Base-by-base conservation (phyloP, 1,140 invertebrate genomes). In the Drosophila sp. region DNA sequence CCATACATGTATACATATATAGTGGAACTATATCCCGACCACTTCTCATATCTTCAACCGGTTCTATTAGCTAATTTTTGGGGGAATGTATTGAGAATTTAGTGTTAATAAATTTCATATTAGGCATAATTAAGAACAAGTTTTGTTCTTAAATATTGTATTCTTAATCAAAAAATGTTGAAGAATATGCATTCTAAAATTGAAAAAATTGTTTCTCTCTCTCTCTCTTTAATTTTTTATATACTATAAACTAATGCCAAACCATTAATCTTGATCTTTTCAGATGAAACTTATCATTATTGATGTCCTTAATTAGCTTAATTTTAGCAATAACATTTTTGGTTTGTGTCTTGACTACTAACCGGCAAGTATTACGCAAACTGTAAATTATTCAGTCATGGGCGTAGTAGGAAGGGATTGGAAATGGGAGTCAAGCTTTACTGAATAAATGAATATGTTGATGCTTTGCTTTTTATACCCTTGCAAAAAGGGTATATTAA, bases 61-160 rank as follows among this genome's bases (percentile, higher is more conserved):
- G 76, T 78, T 78, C 76, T 72, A 78, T 78, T 78, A 79, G 76
- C 27, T 50, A 47, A 23, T 27, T 50, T 78, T 72, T 72, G 23
- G n/a, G 67, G 71, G 74, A 77, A 77, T 77, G 73, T 73, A 27
- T 61, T 62, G 61, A 77, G 68, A 77, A 77, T 76, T 71, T 77
- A 77, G 75, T 77, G 73, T 71, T 77, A 71, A 77, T 77, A 77
- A 77, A 77, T 77, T 77, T 77, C 74, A 66, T 69, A 77, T 77
- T 71, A 77, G 74, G 57, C 67, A 77, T 77, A 77, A 77, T 77
- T 77, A 77, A 77, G 75, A 79, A 79, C 76, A 79, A 79, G 76
- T 79, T 79, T 77, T 25, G 60, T 61, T 61, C 35, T 58, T 17
- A 27, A 50, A 50, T 27, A 35, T 58, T 58, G 56, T 23, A 62